Percentiles rank a stretch among this genome's conserved stretches.
Evolutionary conservation across 2,888 invertebrate species (phyloP).

Genomic region (Synanthedon andrenaeformis): DNA sequence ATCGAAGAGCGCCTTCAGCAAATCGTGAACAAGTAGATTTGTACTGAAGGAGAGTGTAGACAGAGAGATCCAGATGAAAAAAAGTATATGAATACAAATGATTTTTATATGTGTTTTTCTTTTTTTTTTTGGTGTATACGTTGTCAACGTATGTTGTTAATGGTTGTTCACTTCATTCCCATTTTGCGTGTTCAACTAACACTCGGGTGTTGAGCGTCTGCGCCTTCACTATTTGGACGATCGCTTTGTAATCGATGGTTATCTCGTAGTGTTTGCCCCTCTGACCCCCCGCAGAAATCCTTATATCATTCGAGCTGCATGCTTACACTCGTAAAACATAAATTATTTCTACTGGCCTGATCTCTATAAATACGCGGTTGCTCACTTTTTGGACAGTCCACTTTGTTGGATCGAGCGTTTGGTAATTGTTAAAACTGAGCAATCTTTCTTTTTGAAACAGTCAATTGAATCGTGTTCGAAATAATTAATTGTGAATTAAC

Average conservation of each 20-base stretch:
- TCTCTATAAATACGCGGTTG: neutral
- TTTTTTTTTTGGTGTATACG: slow-evolving; percentile 17
- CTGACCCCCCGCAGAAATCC: slow-evolving; percentile 43
- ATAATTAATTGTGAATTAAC: neutral
- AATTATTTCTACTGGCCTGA: slow-evolving; percentile 27
- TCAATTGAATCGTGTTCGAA: no score
- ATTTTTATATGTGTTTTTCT: slow-evolving; percentile 34
- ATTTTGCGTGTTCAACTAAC: slow-evolving; percentile 55
- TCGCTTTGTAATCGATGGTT: slow-evolving; percentile 49
- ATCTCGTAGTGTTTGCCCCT: slow-evolving; percentile 49
- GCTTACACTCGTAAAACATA: slow-evolving; percentile 34
- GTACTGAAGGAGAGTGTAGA: slow-evolving; percentile 30
- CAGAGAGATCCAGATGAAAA: slow-evolving; percentile 30
- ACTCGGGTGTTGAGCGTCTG: slow-evolving; percentile 31
- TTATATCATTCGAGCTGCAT: slow-evolving; percentile 48
- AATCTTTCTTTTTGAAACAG: no score
- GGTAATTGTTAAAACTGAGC: no score
- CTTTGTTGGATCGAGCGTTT: no score
- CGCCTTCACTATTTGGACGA: slow-evolving; percentile 44
- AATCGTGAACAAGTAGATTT: slow-evolving; percentile 45
- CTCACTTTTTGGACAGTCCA: no score
- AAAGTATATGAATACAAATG: slow-evolving; percentile 36
- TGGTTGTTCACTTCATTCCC: slow-evolving; percentile 52
- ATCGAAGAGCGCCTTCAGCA: slow-evolving; percentile 53
- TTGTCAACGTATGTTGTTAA: slow-evolving; percentile 57